These are phyloP conservation scores for Petrosia ficiformis DNA, from an alignment of 37 sponge, comb jelly and placozoan genomes.

Conservation along the genomic window DNA sequence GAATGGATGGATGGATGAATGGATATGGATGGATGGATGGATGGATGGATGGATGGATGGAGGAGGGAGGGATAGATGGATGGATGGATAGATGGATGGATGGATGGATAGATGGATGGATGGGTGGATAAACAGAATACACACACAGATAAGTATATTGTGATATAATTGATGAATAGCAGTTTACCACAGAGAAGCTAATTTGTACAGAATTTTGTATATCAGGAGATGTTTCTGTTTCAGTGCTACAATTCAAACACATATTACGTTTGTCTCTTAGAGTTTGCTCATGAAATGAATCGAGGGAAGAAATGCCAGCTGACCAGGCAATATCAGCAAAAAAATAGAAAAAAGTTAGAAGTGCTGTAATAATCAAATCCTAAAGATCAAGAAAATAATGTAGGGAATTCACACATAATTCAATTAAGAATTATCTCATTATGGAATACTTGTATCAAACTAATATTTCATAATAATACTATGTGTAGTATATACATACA, in stretches of 20 bases:
- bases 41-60: background rate
- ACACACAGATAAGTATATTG: background rate
- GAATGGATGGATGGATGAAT: too few relatives aligned
- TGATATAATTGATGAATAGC: too few relatives aligned
- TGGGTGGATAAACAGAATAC: too few relatives aligned
- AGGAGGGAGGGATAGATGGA: background rate
- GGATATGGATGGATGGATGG: background rate
- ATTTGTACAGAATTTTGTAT: constrained; percentile 15
- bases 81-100: background rate
- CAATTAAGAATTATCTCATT: too few relatives aligned
- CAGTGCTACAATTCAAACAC: background rate
- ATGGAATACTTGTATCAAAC: too few relatives aligned
- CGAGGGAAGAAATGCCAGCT: constrained; percentile 31
- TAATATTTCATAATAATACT: too few relatives aligned
- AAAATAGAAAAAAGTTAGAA: constrained; percentile 44
- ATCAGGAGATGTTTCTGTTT: background rate
- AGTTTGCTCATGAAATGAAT: background rate
- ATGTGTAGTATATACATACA: too few relatives aligned
- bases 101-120: background rate
- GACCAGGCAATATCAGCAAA: constrained; percentile 72
- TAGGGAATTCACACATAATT: background rate
- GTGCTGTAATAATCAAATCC: constrained; percentile 44
- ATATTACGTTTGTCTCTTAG: background rate
- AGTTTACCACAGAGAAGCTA: constrained; percentile 60
- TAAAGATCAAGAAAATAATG: constrained; percentile 18